A percentile compares a stretch with the other conserved stretches of the same genome.
These are phyloP conservation scores for Pinna nobilis DNA, from an alignment of 1,140 invertebrate species.

Conservation along the genomic window DNA sequence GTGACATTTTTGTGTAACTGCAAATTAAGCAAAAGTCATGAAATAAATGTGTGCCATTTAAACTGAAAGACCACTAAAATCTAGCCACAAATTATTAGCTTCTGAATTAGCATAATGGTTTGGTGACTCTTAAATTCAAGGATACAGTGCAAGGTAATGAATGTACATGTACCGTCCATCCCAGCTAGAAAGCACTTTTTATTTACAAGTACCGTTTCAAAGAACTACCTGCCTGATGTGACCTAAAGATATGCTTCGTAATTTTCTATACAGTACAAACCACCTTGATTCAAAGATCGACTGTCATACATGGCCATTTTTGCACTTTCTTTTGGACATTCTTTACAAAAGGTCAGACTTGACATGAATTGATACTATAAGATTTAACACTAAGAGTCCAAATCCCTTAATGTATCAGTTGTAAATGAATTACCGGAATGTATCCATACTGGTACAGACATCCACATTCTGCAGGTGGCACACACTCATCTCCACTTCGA, in stretches of 20 bases:
- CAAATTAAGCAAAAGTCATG: not conserved
- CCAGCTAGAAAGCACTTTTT: too few relatives aligned
- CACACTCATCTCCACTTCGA: not conserved
- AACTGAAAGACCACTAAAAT: not conserved
- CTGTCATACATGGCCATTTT: not conserved
- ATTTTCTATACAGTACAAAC: not conserved
- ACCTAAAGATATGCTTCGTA: not conserved
- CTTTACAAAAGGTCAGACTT: not conserved
- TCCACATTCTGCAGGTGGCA: slow-evolving; percentile 9
- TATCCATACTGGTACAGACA: not conserved
- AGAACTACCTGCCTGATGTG: too few relatives aligned
- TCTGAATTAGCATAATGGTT: too few relatives aligned
- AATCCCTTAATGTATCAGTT: too few relatives aligned
- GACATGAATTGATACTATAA: not conserved
- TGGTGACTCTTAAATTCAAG: too few relatives aligned
- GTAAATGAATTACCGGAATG: not conserved
- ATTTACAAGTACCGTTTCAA: too few relatives aligned
- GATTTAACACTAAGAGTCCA: too few relatives aligned
- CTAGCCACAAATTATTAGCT: not conserved
- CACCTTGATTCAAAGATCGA: not conserved
- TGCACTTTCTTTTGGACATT: not conserved
- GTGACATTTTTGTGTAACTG: not conserved
- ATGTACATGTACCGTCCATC: too few relatives aligned
- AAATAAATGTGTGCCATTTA: not conserved
- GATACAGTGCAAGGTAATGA: too few relatives aligned